A percentile compares a stretch with the other conserved stretches of the same genome.
Evolutionary conservation across 1,140 invertebrate genomes (phyloP).

Genomic region (Pseudomyrmex concolor): DNA sequence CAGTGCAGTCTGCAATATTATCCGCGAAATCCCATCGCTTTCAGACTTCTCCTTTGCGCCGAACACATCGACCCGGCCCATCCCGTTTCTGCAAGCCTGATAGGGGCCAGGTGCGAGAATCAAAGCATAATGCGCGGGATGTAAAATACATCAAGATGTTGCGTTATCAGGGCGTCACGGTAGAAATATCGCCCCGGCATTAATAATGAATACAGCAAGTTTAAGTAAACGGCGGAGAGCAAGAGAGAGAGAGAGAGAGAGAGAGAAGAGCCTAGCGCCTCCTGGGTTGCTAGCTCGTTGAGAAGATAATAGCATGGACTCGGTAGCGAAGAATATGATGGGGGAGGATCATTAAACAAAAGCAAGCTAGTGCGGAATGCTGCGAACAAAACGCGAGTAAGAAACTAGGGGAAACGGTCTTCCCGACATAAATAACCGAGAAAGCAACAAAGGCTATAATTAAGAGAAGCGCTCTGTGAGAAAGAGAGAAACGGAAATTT

Average conservation of each 20-base stretch:
- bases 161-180: constrained; percentile 31
- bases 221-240: constrained; percentile 41
- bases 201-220: constrained; percentile 50
- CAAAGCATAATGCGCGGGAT: constrained; percentile 15
- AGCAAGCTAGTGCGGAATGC: constrained; percentile 28
- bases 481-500: constrained; percentile 38
- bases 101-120: constrained; percentile 11
- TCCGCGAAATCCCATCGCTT: constrained; percentile 54
- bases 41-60: constrained; percentile 43
- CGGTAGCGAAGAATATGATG: constrained; percentile 53
- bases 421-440: constrained; percentile 47
- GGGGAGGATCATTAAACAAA: constrained; percentile 57
- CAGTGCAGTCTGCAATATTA: constrained; percentile 57
- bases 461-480: constrained; percentile 39
- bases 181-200: constrained; percentile 26
- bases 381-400: constrained; percentile 50
- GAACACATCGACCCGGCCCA: constrained; percentile 23
- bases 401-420: constrained; percentile 40
- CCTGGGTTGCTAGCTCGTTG: constrained; percentile 14
- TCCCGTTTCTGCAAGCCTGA: background rate
- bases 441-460: constrained; percentile 55
- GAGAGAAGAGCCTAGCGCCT: background rate
- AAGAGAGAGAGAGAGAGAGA: no score
- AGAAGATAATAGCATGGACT: constrained; percentile 48
- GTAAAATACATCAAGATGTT: constrained; percentile 25